Base-by-base conservation (phyloP, 2,113 vertebrate species). In the Suncus etruscus region DNA sequence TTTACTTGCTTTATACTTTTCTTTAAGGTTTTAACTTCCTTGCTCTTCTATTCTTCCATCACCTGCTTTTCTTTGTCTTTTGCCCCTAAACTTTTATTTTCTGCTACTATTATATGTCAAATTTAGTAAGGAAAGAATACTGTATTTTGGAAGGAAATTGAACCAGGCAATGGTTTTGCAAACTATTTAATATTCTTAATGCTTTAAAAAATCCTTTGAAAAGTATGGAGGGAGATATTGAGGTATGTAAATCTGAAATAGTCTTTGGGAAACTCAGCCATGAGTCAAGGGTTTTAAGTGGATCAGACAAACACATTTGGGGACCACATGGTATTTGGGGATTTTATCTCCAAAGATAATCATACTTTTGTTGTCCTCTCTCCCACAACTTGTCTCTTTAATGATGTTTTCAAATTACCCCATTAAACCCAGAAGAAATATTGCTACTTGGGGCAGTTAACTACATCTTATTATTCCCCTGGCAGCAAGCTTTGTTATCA, bases 381-480 rank as follows among this genome's bases (percentile, higher is more conserved):
- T 87, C 48, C 39, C 88, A 70, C 50, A n/a, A 51, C 91, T 86
- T 86, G 77, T 92, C 95, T 92, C 90, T 83, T 86, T 90, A 95
- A 94, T 75, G 95, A 84, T 82, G 68, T 87, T 95, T 94, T 81
- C 90, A 94, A 93, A 91, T 91, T 86, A 65, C 76, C 88, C 93
- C 90, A 82, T 92, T 83, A 92, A 92, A 89, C 75, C 68, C 20
- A 54, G 39, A 89, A 94, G 77, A 93, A 94, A 83, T 85, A 90
- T 61, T 48, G 29, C 16, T 63, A 66, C 25, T 0, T 54, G 81
- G 82, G 90, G 68, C 74, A 78, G 63, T 86, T 90, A 82, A 74
- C 94, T 54, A 54, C 69, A n/a, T 54, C 83, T 77, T 75, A 50
- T 83, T 84, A 75, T 78, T 90, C 80, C 76, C 86, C 2, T 0